Evolutionary conservation across 1,140 invertebrate species (phyloP).

Genomic region (Tetraneura akinire): DNA sequence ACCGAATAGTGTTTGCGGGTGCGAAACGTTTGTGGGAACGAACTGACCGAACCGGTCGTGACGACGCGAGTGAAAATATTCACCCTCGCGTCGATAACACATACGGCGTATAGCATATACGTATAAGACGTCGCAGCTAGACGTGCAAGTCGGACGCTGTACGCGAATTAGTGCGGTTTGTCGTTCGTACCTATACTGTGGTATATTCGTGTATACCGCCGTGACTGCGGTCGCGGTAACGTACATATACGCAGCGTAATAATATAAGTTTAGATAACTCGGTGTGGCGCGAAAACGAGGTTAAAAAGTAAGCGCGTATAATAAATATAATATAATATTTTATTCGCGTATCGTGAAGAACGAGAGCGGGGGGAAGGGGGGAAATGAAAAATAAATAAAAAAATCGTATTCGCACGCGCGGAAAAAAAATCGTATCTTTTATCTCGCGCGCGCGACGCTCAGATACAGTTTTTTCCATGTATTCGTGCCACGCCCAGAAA

Average conservation of each 20-base stretch:
- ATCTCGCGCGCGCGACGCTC: constrained; percentile 1
- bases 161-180: too few species aligned
- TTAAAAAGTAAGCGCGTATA: not conserved
- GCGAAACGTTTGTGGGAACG: constrained; percentile 12
- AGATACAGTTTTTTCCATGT: constrained; percentile 47
- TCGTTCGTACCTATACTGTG: too few species aligned
- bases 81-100: constrained; percentile 23
- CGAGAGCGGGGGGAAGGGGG: too few species aligned
- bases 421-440: not conserved
- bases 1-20: not conserved
- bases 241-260: too few species aligned
- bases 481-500: constrained; percentile 38
- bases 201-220: too few species aligned
- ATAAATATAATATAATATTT: not conserved
- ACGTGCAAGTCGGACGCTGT: not conserved
- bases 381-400: not conserved
- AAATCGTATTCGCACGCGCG: not conserved
- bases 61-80: not conserved
- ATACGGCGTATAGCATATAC: too few species aligned
- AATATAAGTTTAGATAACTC: too few species aligned
- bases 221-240: too few species aligned
- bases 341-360: not conserved
- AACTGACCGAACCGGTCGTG: constrained; percentile 23
- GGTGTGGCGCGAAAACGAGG: not conserved
- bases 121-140: not conserved